Base-by-base conservation (phyloP, 2,888 invertebrate species). In the Pollenia labialis region DNA sequence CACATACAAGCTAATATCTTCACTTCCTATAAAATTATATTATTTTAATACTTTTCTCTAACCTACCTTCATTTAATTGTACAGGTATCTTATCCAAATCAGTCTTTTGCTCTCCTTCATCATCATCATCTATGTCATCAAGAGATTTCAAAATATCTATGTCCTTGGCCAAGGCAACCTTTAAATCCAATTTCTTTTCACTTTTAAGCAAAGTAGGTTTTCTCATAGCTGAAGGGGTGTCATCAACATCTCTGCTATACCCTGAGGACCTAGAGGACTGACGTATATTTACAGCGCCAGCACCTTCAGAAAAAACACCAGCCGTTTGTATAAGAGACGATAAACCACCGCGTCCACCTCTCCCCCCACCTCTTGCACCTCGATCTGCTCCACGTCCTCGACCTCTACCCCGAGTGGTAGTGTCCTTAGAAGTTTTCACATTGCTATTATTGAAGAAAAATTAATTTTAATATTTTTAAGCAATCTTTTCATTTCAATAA, bases 291-390 rank as follows among this genome's bases (percentile, higher is more conserved):
- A 90, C 85, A 2, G 91, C 91, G 1, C 92, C 93, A 11, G 92
- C 93, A 32, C 93, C 93, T 77, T 93, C 93, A 0, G 93, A 93
- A 80, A 93, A 93, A 0, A 93, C 90, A 7, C 93, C 93, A 1
- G 92, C 88, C 0, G 93, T 93, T 88, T 93, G 93, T 44, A 93
- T 91, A 0, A 93, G 88, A 6, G 91, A 83, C 0, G 90, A 89
- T 23, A 89, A 90, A n/a, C 89, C 91, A 48, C 89, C 90, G n/a
- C 90, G 89, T 9, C 88, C 89, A 14, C 91, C 89, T 12, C 86
- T 88, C n/a, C 88, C 71, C 7, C 89, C 88, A 1, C 90, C 90
- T 6, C 89, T 89, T 14, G 89, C 88, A 48, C 88, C 88, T 40
- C 91, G 90, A 16, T 90, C 89, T 7, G 89, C 89, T 6, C 87